Evolutionary conservation across 2,797 vertebrate species (phyloP).

Genomic region (Mustela erminea): DNA sequence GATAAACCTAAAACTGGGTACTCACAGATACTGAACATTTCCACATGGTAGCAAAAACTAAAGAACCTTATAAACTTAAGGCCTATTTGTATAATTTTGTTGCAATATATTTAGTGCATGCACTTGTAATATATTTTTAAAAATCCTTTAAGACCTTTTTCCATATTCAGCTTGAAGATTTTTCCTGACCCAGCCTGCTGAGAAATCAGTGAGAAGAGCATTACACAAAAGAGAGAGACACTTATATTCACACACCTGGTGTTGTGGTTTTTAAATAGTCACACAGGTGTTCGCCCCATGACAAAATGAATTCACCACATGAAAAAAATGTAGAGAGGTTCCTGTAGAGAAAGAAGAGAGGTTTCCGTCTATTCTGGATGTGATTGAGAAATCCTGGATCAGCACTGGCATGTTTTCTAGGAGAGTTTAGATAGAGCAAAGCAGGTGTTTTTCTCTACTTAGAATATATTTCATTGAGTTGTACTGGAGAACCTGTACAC

Average conservation of each 20-base stretch:
- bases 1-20: neutral
- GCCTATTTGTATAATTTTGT: neutral
- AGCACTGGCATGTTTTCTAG: neutral
- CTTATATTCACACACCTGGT: slow-evolving; percentile 43
- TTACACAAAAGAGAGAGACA: neutral
- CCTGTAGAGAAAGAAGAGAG: slow-evolving; percentile 18
- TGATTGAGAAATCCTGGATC: neutral
- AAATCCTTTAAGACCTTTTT: slow-evolving; percentile 7
- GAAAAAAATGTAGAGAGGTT: slow-evolving; percentile 14
- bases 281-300: slow-evolving; percentile 64
- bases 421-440: neutral
- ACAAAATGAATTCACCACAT: slow-evolving; percentile 57
- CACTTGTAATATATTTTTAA: neutral
- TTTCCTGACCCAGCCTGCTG: neutral
- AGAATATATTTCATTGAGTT: neutral
- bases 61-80: neutral
- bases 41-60: neutral
- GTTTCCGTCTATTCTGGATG: neutral
- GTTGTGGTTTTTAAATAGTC: slow-evolving; percentile 60
- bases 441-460: neutral
- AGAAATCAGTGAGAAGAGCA: slow-evolving; percentile 41
- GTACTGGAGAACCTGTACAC: too few species aligned
- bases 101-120: neutral
- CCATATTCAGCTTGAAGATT: neutral
- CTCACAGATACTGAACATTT: neutral